phyloP scores from a whole-genome alignment of 2,888 invertebrate genomes.

The Parapristionchus giblindavisi region DNA sequence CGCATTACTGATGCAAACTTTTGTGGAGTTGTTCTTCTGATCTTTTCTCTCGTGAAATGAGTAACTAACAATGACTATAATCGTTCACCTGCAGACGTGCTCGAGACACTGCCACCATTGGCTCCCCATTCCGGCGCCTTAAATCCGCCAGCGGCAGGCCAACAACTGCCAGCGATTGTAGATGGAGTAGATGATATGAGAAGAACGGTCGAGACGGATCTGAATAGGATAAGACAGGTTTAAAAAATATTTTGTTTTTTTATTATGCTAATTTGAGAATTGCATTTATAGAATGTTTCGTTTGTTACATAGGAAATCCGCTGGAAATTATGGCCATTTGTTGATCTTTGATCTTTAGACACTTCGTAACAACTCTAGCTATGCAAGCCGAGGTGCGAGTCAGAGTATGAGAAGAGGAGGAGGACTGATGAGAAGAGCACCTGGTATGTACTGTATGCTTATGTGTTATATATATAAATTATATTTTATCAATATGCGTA shows the following conservation, averaged over 20 bases:
- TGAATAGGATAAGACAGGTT: slow-evolving; percentile 37
- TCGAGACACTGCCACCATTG: slow-evolving; percentile 8
- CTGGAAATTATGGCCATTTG: no score
- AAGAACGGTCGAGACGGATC: slow-evolving; percentile 38
- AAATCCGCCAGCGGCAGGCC: neutral
- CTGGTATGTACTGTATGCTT: no score
- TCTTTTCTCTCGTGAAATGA: neutral
- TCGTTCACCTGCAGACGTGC: slow-evolving; percentile 21
- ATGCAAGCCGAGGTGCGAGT: neutral
- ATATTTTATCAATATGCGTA: no score
- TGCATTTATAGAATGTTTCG: neutral
- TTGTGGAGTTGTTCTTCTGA: no score
- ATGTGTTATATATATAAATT: no score
- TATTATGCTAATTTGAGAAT: neutral
- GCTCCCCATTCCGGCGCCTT: neutral
- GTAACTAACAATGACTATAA: neutral
- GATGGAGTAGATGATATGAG: slow-evolving; percentile 42
- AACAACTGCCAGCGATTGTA: neutral
- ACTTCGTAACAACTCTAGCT: slow-evolving; percentile 19
- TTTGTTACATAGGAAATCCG: neutral
- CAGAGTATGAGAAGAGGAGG: slow-evolving; percentile 9
- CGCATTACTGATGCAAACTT: no score
- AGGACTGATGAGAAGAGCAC: neutral
- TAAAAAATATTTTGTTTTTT: neutral
- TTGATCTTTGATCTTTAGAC: slow-evolving; percentile 23